Percentiles rank a stretch among this genome's conserved stretches.
Evolutionary conservation across 1,140 invertebrate genomes (phyloP).

Genomic region (Bombus fervidus): DNA sequence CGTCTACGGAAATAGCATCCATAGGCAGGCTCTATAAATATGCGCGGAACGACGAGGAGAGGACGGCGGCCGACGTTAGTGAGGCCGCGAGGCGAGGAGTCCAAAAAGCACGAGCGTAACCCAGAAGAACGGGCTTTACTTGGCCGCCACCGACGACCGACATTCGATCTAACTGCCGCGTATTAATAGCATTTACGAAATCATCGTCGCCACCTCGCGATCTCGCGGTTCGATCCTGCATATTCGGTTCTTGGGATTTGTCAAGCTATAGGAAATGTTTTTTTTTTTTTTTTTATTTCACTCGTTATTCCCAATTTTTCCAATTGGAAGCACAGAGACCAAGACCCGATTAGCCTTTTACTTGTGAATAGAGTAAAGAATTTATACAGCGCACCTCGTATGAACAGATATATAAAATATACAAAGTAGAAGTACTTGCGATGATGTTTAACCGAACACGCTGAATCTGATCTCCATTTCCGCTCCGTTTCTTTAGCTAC

Average conservation of each 20-base stretch:
- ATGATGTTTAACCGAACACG: not conserved
- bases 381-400: no score
- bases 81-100: slow-evolving; percentile 57
- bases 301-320: not conserved
- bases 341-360: not conserved
- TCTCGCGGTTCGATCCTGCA: slow-evolving; percentile 33
- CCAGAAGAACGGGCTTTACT: slow-evolving; percentile 81
- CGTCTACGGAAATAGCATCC: slow-evolving; percentile 81
- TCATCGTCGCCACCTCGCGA: slow-evolving; percentile 67
- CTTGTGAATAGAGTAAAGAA: no score
- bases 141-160: slow-evolving; percentile 80
- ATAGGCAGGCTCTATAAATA: slow-evolving; percentile 80
- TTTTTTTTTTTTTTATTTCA: not conserved
- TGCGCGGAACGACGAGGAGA: slow-evolving; percentile 64
- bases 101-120: slow-evolving; percentile 66
- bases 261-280: not conserved
- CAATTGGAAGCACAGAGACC: not conserved
- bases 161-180: slow-evolving; percentile 80
- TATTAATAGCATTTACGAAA: slow-evolving; percentile 82
- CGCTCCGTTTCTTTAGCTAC: no score
- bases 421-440: not conserved
- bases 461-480: no score
- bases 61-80: slow-evolving; percentile 38
- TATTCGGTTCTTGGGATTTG: slow-evolving; percentile 13
- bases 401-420: not conserved